Conservation (phyloP, 2,888 invertebrate species). For the Agelastica alni region DNA sequence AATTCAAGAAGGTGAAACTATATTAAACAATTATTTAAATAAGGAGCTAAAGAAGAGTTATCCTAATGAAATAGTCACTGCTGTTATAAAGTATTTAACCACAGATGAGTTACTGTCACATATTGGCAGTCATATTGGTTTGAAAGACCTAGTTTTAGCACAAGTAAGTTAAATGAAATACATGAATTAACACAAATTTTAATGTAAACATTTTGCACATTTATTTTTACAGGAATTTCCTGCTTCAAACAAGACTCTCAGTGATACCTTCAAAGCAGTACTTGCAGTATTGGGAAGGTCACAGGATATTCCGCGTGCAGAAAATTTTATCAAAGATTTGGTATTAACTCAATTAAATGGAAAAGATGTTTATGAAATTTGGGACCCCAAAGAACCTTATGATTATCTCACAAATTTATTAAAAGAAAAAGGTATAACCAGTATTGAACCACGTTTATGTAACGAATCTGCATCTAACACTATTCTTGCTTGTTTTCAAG, state of each 20-base stretch:
- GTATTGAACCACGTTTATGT: conserved; percentile 79
- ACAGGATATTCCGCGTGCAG: conserved; percentile 67
- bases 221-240: conserved; percentile 73
- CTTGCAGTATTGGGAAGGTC: conserved; percentile 76
- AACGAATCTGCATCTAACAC: conserved; percentile 79
- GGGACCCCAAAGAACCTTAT: conserved; percentile 81
- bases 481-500: conserved; percentile 80
- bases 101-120: conserved; percentile 70
- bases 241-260: conserved; percentile 65
- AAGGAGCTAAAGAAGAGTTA: conserved; percentile 70
- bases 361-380: conserved; percentile 82
- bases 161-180: conserved; percentile 61
- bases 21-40: conserved; percentile 69
- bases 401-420: conserved; percentile 69
- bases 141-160: conserved; percentile 79
- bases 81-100: conserved; percentile 68
- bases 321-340: conserved; percentile 83
- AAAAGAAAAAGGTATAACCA: conserved; percentile 59
- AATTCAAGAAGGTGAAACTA: conserved; percentile 67
- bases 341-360: conserved; percentile 84
- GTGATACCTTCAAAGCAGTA: conserved; percentile 79
- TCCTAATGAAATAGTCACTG: conserved; percentile 75
- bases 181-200: background rate
- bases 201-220: background rate
- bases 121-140: conserved; percentile 76